Conservation (phyloP, 2,113 vertebrate genomes). For the Oenanthe oenanthe region DNA sequence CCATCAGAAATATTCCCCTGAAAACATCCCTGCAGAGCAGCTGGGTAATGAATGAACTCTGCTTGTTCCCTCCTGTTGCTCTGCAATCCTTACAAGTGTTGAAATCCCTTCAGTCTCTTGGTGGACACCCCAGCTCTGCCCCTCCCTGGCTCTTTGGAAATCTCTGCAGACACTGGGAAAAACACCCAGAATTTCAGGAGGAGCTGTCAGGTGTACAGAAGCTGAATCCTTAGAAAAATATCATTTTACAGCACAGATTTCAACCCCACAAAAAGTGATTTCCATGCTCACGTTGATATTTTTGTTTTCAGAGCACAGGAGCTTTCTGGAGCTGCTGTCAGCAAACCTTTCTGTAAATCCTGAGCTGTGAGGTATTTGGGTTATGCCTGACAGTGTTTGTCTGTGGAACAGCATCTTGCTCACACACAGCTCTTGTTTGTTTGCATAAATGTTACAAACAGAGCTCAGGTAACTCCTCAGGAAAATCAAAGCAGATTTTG, state of each 20-base stretch:
- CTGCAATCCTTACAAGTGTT: background rate
- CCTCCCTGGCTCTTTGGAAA: background rate
- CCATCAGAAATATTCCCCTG: background rate
- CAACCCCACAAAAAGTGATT: background rate
- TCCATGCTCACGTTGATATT: background rate
- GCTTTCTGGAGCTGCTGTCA: background rate
- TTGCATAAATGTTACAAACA: background rate
- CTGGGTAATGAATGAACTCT: background rate
- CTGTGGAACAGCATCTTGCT: background rate
- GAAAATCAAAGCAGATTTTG: constrained; percentile 5
- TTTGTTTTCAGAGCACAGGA: background rate
- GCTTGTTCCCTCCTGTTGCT: background rate
- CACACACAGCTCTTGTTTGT: background rate
- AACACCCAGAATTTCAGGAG: accelerated
- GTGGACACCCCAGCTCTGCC: background rate
- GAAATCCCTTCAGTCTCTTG: background rate
- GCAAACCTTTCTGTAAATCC: background rate
- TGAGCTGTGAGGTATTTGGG: background rate
- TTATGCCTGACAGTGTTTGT: background rate
- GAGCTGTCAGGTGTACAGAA: background rate
- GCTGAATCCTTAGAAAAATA: background rate
- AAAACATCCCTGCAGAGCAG: background rate
- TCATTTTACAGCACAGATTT: background rate
- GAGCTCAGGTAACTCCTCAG: background rate
- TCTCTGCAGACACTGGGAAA: background rate